Base-by-base conservation (phyloP, 2,797 vertebrate genomes). In the Adrianichthys oophorus region DNA sequence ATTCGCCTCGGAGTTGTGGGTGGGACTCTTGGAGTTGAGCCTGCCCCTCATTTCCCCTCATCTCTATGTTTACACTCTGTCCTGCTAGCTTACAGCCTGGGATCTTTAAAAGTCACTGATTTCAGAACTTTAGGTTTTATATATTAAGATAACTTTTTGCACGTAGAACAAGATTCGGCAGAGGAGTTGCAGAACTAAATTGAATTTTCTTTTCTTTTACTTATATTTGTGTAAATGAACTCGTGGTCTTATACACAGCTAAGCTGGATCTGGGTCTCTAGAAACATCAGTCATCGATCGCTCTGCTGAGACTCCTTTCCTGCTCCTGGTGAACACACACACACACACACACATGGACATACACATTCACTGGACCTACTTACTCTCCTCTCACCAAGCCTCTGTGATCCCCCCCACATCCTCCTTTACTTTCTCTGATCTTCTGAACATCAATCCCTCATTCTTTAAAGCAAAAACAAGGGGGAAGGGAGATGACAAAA, bases 391-490 rank as follows among this genome's bases (percentile, higher is more conserved):
- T 76, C 69, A 64, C 56, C 62, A 63, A 74, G 59, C 72, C 74
- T 76, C 72, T 48, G 59, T 78, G 59, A 83, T 68, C 68, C 76
- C 68, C 68, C 77, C 77, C 32, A 32, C 32, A 32, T 10, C 32
- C 32, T 32, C 32, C 50, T 69, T 66, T 75, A 68, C 70, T 70
- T 75, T 61, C 73, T 85, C 80, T 85, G 79, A 87, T 90, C 79
- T 83, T 79, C 68, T 54, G 48, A 80, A 79, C 84, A 86, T 85
- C 85, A 87, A 84, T 89, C 78, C 79, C 65, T 83, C 83, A 57
- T 85, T 85, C 81, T 83, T 86, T 74, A 79, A 81, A 86, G 78
- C 74, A 74, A 82, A 82, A 79, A 80, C 0, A 47, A 47, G 74
- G 78, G 74, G 70, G 69, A 80, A 66, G 65, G 65, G 66, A 72